Conservation (phyloP, 2,113 vertebrate genomes). For the Dasypus novemcinctus region DNA sequence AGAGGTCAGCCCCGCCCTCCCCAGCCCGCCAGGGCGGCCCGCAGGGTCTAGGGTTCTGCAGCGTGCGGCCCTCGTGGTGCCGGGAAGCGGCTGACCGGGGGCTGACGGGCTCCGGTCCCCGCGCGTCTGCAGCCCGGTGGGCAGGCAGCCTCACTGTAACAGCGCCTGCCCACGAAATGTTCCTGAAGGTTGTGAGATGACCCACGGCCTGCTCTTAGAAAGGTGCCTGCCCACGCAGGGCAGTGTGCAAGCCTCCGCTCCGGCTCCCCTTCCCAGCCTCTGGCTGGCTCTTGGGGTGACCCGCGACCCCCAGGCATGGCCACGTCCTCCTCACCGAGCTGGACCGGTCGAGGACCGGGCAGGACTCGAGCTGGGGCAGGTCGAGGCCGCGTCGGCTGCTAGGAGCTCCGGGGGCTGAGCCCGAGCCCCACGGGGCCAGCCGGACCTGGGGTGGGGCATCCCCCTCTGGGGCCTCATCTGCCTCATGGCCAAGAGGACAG, state of each 20-base stretch:
- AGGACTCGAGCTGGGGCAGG: background rate
- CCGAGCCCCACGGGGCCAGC: background rate
- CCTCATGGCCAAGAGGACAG: background rate
- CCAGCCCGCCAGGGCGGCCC: background rate
- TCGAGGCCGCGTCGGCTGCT: rapidly evolving
- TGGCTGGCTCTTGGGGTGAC: background rate
- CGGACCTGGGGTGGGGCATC: background rate
- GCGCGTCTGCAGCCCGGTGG: too few species aligned
- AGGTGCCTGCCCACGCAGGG: background rate
- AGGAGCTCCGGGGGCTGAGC: background rate
- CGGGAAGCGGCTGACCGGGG: background rate
- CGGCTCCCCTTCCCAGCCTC: background rate
- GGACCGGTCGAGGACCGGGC: too few species aligned
- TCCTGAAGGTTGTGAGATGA: background rate
- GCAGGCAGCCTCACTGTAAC: too few species aligned
- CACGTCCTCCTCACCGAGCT: background rate
- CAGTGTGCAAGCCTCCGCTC: background rate
- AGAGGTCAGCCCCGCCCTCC: background rate
- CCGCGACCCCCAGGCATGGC: background rate
- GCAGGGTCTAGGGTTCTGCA: background rate
- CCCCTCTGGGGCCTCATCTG: background rate
- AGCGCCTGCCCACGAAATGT: background rate
- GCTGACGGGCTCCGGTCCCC: background rate
- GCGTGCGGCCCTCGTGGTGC: rapidly evolving
- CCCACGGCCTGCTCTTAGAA: background rate